Conservation (phyloP, 2,113 vertebrate species). For the Tautogolabrus adspersus region DNA sequence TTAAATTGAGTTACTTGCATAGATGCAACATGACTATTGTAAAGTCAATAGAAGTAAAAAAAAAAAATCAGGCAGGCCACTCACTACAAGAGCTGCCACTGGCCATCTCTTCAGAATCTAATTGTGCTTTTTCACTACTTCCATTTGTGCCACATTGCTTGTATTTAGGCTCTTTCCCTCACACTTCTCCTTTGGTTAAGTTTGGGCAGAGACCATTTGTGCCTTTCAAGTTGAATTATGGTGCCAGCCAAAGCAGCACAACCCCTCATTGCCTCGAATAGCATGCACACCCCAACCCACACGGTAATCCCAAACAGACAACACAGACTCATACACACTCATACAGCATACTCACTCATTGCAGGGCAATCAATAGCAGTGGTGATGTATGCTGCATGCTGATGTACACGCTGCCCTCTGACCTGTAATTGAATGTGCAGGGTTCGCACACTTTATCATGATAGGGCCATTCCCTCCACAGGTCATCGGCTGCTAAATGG, state of each 20-base stretch:
- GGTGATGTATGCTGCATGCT: conserved; percentile 70
- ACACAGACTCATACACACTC: conserved; percentile 9
- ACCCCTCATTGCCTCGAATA: conserved; percentile 14
- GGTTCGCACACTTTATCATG: conserved; percentile 75
- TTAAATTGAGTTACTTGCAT: conserved; percentile 2
- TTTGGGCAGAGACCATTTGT: conserved; percentile 35
- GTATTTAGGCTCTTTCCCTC: background rate
- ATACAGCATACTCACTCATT: conserved; percentile 34
- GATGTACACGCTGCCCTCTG: conserved; percentile 67
- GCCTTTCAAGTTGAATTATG: conserved; percentile 59
- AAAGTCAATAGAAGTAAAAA: conserved; percentile 28
- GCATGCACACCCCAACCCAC: conserved; percentile 23
- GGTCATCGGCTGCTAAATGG: conserved; percentile 80
- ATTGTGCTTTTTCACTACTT: conserved; percentile 30
- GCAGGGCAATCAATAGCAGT: conserved; percentile 60
- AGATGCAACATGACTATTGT: background rate
- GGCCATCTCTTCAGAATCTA: conserved; percentile 5
- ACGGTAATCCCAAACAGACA: background rate
- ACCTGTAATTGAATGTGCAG: conserved; percentile 77
- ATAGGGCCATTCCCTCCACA: conserved; percentile 64
- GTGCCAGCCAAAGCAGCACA: conserved; percentile 25
- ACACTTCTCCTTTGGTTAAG: conserved; percentile 2
- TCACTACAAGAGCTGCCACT: background rate
- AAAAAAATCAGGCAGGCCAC: conserved; percentile 34
- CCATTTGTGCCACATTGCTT: conserved; percentile 16